Evolutionary conservation across 1,140 invertebrate genomes (phyloP).

Genomic region (Cherax quadricarinatus): DNA sequence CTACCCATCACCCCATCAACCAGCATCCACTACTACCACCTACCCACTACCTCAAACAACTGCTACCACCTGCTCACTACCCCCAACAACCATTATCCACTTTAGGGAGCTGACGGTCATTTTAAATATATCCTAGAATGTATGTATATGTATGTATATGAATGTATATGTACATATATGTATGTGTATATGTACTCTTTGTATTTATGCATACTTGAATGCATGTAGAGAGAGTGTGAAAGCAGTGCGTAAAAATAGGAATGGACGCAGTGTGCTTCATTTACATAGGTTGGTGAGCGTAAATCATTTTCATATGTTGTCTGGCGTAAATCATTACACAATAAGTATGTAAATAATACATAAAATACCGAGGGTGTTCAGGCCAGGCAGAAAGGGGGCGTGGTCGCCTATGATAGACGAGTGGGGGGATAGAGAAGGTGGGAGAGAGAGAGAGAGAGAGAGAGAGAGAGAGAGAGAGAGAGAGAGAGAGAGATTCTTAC

Average conservation of each 20-base stretch:
- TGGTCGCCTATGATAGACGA: slow-evolving; percentile 61
- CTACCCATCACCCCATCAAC: background rate
- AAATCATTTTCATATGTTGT: slow-evolving; percentile 68
- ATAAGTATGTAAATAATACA: slow-evolving; percentile 72
- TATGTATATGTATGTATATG: background rate
- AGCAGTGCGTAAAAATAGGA: too few species aligned
- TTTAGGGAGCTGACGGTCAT: too few species aligned
- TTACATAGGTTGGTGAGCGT: slow-evolving; percentile 50
- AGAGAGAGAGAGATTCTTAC: too few species aligned
- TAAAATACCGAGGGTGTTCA: slow-evolving; percentile 70
- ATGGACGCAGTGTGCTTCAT: slow-evolving; percentile 30
- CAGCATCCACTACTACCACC: background rate
- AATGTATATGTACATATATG: background rate
- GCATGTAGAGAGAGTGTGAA: too few species aligned
- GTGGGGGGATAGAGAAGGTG: too few species aligned
- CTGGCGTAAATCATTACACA: slow-evolving; percentile 71
- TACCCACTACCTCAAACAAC: too few species aligned
- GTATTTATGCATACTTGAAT: too few species aligned
- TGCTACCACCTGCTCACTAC: too few species aligned
- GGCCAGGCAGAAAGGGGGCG: slow-evolving; percentile 59
- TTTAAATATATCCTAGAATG: background rate
- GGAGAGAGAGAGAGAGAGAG: too few species aligned
- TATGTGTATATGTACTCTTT: too few species aligned
- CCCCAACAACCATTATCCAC: too few species aligned
- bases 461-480: too few species aligned